Percentiles rank a stretch among this genome's conserved stretches.
phyloP scores from a whole-genome alignment of 2,888 invertebrate species.

The Sialis fuliginosa region DNA sequence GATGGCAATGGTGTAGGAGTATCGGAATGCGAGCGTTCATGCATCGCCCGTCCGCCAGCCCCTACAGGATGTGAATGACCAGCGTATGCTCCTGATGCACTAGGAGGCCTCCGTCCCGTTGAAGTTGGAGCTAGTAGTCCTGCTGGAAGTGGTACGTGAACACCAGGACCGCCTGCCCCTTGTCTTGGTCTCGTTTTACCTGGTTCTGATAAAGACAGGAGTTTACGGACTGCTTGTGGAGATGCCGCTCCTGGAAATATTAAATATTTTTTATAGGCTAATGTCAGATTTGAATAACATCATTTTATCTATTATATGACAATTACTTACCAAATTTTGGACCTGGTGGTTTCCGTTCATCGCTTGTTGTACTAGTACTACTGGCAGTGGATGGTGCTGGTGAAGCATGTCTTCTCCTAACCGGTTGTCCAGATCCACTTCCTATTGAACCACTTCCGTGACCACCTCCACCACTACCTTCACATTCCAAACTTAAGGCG shows the following conservation, averaged over 20 bases:
- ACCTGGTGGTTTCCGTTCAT: conserved; percentile 37
- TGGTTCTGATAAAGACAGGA: conserved; percentile 78
- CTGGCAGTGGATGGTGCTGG: conserved; percentile 86
- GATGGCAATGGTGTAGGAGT: conserved; percentile 69
- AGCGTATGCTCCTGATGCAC: conserved; percentile 23
- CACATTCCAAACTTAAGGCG: conserved; percentile 78
- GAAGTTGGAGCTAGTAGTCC: conserved; percentile 32
- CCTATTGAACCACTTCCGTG: conserved; percentile 9
- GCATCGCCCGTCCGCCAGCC: conserved; percentile 42
- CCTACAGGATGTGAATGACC: conserved; percentile 21
- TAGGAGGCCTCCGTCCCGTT: conserved; percentile 32
- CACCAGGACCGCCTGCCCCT: conserved; percentile 37
- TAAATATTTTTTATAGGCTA: not conserved
- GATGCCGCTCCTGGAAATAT: conserved; percentile 60
- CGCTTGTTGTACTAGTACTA: conserved; percentile 76
- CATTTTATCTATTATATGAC: not conserved
- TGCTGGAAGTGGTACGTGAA: conserved; percentile 37
- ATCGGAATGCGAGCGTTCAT: conserved; percentile 80
- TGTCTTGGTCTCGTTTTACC: conserved; percentile 79
- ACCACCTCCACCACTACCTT: conserved; percentile 31
- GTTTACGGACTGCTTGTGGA: conserved; percentile 91
- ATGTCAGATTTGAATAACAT: not conserved
- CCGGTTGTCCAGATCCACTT: conserved; percentile 19
- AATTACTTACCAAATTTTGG: conserved; percentile 41
- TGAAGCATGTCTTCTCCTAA: conserved; percentile 72